phyloP scores from a whole-genome alignment of 2,797 vertebrate species.

The Mergus octosetaceus region DNA sequence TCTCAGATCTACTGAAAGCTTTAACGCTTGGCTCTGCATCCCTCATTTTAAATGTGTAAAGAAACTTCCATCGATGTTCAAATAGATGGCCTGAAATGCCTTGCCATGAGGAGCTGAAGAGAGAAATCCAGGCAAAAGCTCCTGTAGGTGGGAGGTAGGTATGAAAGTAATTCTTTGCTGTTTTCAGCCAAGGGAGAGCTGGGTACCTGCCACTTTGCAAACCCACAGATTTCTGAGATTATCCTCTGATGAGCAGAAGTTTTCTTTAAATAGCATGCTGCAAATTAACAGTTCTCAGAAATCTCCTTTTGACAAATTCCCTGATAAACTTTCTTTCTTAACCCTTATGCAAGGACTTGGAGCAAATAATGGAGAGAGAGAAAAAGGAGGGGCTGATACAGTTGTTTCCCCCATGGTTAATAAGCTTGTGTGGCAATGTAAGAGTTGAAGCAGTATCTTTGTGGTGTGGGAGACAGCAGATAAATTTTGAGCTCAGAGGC shows the following conservation, averaged over 20 bases:
- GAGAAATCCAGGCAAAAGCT: slow-evolving; percentile 31
- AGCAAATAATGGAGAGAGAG: background rate
- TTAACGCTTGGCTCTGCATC: background rate
- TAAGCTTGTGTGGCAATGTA: background rate
- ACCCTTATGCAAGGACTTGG: background rate
- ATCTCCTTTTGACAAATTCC: slow-evolving; percentile 10
- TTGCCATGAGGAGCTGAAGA: slow-evolving; percentile 15
- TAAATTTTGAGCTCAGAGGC: background rate
- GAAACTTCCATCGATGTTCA: background rate
- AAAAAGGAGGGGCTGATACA: background rate
- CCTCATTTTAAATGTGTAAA: background rate
- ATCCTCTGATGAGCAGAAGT: slow-evolving; percentile 42
- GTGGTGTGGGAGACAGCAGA: background rate
- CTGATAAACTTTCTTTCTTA: slow-evolving; percentile 6
- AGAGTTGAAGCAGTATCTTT: background rate
- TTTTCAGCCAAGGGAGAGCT: slow-evolving; percentile 47
- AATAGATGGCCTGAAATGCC: background rate
- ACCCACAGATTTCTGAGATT: slow-evolving; percentile 63
- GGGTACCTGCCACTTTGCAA: slow-evolving; percentile 56
- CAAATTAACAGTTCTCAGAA: slow-evolving; percentile 33
- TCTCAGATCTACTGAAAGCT: background rate
- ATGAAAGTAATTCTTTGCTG: slow-evolving; percentile 38
- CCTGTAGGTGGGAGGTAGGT: background rate
- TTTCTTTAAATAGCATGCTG: slow-evolving; percentile 44
- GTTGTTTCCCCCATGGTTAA: background rate